Base-by-base conservation (phyloP, 1,140 invertebrate species). In the Zophobas morio region DNA sequence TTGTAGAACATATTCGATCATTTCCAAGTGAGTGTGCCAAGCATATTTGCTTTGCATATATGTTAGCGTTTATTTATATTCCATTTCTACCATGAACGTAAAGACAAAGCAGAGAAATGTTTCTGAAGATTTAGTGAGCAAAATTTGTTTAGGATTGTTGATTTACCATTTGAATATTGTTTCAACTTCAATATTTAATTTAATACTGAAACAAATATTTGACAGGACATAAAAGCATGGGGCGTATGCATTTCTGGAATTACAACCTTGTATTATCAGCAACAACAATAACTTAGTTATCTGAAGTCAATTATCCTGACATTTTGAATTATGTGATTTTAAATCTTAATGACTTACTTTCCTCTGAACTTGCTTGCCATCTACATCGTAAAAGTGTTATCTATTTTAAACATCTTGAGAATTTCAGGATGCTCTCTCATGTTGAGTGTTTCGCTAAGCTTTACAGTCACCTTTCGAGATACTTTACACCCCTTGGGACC, bases 121-220 rank as follows among this genome's bases (percentile, higher is more conserved):
- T 33, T 35, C 54, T 57, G 32, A 63, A 63, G 60, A 66, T 42
- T 5, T 66, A 66, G 60, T 66, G 37, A 20, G 35, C 8, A 39
- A 42, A 57, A 66, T 66, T 66, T 66, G 39, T 66, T 66, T 66
- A 66, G 37, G 60, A 66, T 42, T 66, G 60, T 66, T 66, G 60
- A 66, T 46, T 40, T 42, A 40, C 60, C 60, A 66, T 66, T 66
- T 66, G 60, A 66, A 66, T 66, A 66, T 66, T 66, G 39, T 66
- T 66, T 40, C 60, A 60, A 60, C 33, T 33, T 60, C 32, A 66
- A 66, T 33, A 60, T 60, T 60, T 60, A 39, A 60, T 60, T 39
- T 39, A 60, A 66, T 40, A 42, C 60, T 32, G 37, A 20, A 40
- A 39, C 37, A 66, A 66, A 66, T 66, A 66, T 66, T 66, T 66